A percentile compares a stretch with the other conserved stretches of the same genome.
phyloP scores from a whole-genome alignment of 2,113 vertebrate species.

The Girardinichthys multiradiatus region DNA sequence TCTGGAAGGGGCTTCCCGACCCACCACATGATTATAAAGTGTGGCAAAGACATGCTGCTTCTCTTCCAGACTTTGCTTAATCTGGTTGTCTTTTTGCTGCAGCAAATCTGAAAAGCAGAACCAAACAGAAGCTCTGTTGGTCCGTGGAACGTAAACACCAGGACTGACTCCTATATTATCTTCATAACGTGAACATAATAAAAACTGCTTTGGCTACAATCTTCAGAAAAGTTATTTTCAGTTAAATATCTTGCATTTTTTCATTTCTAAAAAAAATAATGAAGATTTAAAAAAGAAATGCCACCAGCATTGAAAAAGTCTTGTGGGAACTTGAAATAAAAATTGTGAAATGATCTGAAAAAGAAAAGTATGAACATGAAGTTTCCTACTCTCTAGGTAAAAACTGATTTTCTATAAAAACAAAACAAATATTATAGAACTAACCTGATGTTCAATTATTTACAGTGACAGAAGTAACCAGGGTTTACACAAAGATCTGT shows the following conservation, averaged over 20 bases:
- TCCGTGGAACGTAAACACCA: background rate
- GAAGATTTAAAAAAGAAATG: no score
- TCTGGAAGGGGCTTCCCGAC: conserved; percentile 65
- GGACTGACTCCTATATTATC: background rate
- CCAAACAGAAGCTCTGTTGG: background rate
- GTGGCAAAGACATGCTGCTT: conserved; percentile 88
- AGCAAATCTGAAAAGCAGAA: conserved; percentile 79
- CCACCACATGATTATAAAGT: conserved; percentile 77
- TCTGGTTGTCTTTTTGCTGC: conserved; percentile 80
- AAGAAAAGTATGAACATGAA: no score
- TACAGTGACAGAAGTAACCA: background rate
- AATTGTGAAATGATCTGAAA: no score
- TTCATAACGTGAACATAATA: background rate
- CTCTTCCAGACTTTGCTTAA: conserved; percentile 82
- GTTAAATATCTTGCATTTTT: no score
- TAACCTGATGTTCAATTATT: background rate
- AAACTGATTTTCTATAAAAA: background rate
- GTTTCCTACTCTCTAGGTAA: background rate
- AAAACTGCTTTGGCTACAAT: no score
- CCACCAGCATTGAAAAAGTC: no score
- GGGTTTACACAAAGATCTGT: background rate
- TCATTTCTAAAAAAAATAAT: no score
- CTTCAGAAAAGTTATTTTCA: no score
- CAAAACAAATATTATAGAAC: background rate
- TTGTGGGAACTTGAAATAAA: no score